Evolutionary conservation across 2,113 vertebrate species (phyloP).

Genomic region (Myotis brandtii): DNA sequence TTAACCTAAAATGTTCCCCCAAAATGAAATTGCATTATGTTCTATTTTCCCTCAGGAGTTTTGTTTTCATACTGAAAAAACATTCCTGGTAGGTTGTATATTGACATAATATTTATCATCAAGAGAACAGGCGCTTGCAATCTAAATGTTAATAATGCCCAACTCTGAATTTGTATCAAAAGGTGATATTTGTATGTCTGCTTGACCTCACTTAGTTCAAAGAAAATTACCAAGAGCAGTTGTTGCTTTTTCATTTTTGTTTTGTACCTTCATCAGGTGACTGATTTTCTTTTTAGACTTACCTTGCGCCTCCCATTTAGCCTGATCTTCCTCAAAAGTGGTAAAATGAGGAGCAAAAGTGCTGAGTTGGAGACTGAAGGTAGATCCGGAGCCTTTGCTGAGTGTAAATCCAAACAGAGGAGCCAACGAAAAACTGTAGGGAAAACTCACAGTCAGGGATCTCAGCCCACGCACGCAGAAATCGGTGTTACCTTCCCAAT

Average conservation of each 20-base stretch:
- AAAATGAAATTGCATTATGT: slow-evolving; percentile 21
- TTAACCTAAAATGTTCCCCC: background rate
- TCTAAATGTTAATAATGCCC: background rate
- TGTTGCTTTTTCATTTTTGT: background rate
- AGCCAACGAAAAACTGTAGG: background rate
- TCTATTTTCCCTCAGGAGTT: slow-evolving; percentile 16
- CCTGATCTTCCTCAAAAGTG: background rate
- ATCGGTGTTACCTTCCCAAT: background rate
- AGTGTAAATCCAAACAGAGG: background rate
- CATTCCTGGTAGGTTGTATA: background rate
- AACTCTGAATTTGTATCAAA: background rate
- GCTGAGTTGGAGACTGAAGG: background rate
- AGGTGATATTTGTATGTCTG: background rate
- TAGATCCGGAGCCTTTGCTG: background rate
- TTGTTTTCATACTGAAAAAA: slow-evolving; percentile 21
- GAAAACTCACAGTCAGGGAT: too few relatives aligned
- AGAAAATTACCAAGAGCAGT: background rate
- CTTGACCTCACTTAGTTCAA: background rate
- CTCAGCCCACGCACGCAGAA: background rate
- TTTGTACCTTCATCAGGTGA: background rate
- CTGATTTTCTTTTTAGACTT: background rate
- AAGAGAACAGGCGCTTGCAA: background rate
- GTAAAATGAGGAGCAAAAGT: background rate
- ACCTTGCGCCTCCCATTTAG: background rate
- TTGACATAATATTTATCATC: background rate